Base-by-base conservation (phyloP, 2,113 vertebrate species). In the Ammodramus savannarum region DNA sequence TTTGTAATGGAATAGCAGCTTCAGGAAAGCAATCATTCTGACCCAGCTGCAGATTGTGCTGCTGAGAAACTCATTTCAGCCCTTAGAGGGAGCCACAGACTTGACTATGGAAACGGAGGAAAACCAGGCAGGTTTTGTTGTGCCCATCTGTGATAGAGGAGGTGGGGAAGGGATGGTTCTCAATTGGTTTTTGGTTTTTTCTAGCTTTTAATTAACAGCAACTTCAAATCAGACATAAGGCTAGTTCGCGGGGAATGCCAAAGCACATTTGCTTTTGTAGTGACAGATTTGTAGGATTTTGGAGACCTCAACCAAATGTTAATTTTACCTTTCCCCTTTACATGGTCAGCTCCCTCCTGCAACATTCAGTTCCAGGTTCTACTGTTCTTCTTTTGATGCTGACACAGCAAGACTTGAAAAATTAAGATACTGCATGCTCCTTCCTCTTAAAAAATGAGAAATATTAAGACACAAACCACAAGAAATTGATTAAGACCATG, bases 51-150 rank as follows among this genome's bases (percentile, higher is more conserved):
- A 61, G 52, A 8, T 4, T 44, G 57, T 68, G 69, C 23, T 85
- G 63, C n/a, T 52, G 61, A 77, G 32, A 38, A 85, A 49, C 46
- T 57, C 11, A 1, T 51, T 73, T 57, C 66, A 82, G 75, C 97
- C 97, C 92, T 94, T 96, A 97, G 97, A 95, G 97, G 97, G 96
- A 96, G 96, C 91, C 90, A 81, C 80, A 97, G 93, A 27, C 97
- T 66, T 72, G 78, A 9, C 26, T 77, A 92, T 96, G 80, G 59
- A 71, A 79, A 32, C 6, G 18, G 23, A 84, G 32, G 7, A 31
- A 68, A 34, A 39, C 1, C 15, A 25, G 73, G 16, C 41, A 49
- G 41, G 14, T 83, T 72, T 90, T 69, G 39, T 49, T 80, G 13
- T 14, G 16, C 54, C 26, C 34, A 4, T 57, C 18, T 78, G 59